Conservation (phyloP, 2,888 invertebrate species). For the Molanna angustata region DNA sequence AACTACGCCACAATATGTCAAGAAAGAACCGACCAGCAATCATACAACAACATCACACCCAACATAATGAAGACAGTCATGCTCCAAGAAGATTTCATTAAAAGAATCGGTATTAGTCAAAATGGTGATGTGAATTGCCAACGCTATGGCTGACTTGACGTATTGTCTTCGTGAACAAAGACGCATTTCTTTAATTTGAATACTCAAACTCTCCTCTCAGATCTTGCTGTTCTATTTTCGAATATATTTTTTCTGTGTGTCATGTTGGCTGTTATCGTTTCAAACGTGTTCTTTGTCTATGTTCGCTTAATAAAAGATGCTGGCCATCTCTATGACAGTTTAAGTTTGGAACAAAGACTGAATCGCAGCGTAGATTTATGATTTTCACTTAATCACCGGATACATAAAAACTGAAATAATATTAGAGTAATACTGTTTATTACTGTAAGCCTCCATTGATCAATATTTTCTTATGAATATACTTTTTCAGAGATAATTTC, state of each 20-base stretch:
- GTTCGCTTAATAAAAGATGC: neutral
- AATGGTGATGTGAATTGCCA: slow-evolving; percentile 47
- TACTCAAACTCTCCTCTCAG: neutral
- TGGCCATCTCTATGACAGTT: neutral
- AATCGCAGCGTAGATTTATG: too few species aligned
- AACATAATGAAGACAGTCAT: slow-evolving; percentile 55
- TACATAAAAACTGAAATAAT: too few species aligned
- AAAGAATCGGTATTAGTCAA: slow-evolving; percentile 55
- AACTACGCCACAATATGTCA: slow-evolving; percentile 35
- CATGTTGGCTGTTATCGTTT: neutral
- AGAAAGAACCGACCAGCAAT: slow-evolving; percentile 37
- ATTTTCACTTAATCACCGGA: too few species aligned
- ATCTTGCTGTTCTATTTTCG: slow-evolving; percentile 1
- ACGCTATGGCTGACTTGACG: slow-evolving; percentile 15
- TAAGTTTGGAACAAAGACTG: neutral
- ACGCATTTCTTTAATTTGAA: neutral
- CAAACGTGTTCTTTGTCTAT: slow-evolving; percentile 1
- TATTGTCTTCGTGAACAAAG: neutral
- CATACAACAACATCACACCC: slow-evolving; percentile 46
- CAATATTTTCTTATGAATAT: too few species aligned
- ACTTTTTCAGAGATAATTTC: too few species aligned
- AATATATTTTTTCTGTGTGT: neutral
- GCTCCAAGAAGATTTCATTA: slow-evolving; percentile 55
- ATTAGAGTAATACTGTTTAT: too few species aligned
- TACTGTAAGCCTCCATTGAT: too few species aligned